Evolutionary conservation across 2,113 vertebrate species (phyloP).

Genomic region (Columba livia): DNA sequence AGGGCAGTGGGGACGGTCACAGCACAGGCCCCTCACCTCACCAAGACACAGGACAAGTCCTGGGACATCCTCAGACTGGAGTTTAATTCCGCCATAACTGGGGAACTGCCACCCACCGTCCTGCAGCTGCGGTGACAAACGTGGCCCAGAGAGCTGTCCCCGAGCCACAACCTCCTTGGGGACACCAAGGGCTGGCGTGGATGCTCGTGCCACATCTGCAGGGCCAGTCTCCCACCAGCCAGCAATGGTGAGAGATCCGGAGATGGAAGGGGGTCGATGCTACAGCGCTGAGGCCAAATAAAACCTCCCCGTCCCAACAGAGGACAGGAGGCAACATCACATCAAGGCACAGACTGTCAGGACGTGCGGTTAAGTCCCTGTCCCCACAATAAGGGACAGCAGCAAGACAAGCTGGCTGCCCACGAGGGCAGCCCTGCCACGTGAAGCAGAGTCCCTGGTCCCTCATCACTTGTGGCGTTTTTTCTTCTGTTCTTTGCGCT

Average conservation of each 20-base stretch:
- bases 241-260: rapidly evolving
- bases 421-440: neutral
- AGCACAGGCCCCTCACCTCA: neutral
- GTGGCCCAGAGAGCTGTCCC: rapidly evolving
- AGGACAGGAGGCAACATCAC: neutral
- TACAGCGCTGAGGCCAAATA: rapidly evolving
- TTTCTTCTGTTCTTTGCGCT: conserved; percentile 81
- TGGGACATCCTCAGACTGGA: neutral
- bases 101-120: rapidly evolving
- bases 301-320: rapidly evolving
- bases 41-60: rapidly evolving
- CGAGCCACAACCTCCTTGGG: neutral
- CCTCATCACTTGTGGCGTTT: conserved; percentile 61
- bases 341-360: neutral
- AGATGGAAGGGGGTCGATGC: rapidly evolving
- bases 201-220: rapidly evolving
- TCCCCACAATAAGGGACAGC: rapidly evolving
- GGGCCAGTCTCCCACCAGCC: neutral
- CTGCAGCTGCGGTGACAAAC: rapidly evolving
- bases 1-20: rapidly evolving
- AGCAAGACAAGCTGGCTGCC: rapidly evolving
- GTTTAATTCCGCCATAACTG: neutral
- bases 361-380: neutral
- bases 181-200: rapidly evolving
- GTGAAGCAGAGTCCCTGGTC: rapidly evolving